These are phyloP conservation scores for Agrochola macilenta DNA, from an alignment of 2,888 invertebrate genomes.

Conservation along the genomic window DNA sequence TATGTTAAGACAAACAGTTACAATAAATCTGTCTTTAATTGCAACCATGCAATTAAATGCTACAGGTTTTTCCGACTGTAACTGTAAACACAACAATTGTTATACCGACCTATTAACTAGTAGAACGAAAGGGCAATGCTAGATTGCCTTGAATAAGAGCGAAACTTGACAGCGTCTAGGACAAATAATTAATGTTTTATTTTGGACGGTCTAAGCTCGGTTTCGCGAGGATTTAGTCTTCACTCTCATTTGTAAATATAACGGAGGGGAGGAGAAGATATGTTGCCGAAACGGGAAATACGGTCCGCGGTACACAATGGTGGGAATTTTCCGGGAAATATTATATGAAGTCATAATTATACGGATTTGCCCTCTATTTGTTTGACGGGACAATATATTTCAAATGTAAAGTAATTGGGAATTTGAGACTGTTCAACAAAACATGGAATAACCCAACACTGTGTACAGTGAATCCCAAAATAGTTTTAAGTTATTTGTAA, in stretches of 20 bases:
- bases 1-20: slow-evolving; percentile 29
- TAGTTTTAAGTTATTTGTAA: slow-evolving; percentile 60
- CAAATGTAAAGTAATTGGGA: slow-evolving; percentile 46
- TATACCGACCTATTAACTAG: background rate
- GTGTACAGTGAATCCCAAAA: slow-evolving; percentile 53
- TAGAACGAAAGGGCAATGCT: background rate
- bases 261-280: slow-evolving; percentile 40
- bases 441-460: slow-evolving; percentile 51
- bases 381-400: slow-evolving; percentile 51
- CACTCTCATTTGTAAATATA: slow-evolving; percentile 59
- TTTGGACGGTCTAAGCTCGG: slow-evolving; percentile 43
- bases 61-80: slow-evolving; percentile 52
- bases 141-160: slow-evolving; percentile 7
- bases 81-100: slow-evolving; percentile 28
- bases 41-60: slow-evolving; percentile 49
- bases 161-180: background rate
- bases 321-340: slow-evolving; percentile 36
- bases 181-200: slow-evolving; percentile 36
- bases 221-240: slow-evolving; percentile 46
- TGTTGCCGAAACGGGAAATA: slow-evolving; percentile 27
- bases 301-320: slow-evolving; percentile 49
- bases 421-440: slow-evolving; percentile 20
- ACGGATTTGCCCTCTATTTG: slow-evolving; percentile 63
- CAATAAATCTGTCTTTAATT: slow-evolving; percentile 52
- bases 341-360: slow-evolving; percentile 46